Conservation (phyloP, 2,113 vertebrate genomes). For the Chunga burmeisteri region DNA sequence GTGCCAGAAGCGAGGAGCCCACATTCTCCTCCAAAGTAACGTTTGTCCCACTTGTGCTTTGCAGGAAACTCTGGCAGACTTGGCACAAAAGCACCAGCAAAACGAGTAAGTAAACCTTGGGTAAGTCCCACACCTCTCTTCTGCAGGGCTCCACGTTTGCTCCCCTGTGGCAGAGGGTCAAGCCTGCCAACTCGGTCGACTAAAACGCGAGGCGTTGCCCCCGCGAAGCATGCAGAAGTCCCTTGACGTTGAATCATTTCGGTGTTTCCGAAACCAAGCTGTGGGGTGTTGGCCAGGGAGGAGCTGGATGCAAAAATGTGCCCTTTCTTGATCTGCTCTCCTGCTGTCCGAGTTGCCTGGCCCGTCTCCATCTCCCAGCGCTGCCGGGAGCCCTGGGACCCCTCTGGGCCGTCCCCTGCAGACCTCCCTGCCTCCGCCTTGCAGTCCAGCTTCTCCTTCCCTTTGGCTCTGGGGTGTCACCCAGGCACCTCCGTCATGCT, state of each 20-base stretch:
- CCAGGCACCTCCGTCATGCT: background rate
- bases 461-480: background rate
- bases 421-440: background rate
- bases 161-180: background rate
- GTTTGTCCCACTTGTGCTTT: background rate
- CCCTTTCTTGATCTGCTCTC: slow-evolving; percentile 25
- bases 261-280: slow-evolving; percentile 17
- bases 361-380: background rate
- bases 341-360: background rate
- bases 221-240: background rate
- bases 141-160: background rate
- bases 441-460: background rate
- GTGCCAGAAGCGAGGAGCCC: background rate
- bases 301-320: slow-evolving; percentile 40
- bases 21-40: background rate
- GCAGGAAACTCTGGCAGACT: background rate
- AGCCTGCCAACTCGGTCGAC: background rate
- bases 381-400: background rate
- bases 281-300: background rate
- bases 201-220: background rate
- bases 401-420: background rate
- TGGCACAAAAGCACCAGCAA: background rate
- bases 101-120: background rate
- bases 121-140: background rate
- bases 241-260: background rate